Base-by-base conservation (phyloP, 2,888 invertebrate species). In the Norana najaformis region DNA sequence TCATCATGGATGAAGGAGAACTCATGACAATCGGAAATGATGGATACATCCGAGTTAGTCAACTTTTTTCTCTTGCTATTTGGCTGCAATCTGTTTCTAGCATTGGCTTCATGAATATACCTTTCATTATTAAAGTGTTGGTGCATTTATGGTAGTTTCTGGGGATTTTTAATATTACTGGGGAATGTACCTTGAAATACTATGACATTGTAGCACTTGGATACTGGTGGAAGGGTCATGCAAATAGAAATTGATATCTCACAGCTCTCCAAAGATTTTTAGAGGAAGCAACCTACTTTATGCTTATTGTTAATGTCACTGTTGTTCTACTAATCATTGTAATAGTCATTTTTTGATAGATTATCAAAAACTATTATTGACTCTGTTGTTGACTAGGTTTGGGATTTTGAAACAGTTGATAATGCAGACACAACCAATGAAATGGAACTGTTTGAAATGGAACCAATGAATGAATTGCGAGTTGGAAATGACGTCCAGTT, bases 361-460 rank as follows among this genome's bases (percentile, higher is more conserved):
- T 53, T 23, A 18, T 47, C 18, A 3, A n/a, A n/a, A n/a, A n/a
- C n/a, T n/a, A 47, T 53, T 53, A 53, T 69, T 8, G 69, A n/a
- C 2, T 47, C 20, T 1, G 30, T n/a, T 69, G 8, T 69, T 69
- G 69, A 35, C 11, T 35, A 95, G 94, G 96, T 97, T 20, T 98
- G 98, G 98, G 97, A 97, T 95, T 98, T 98, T 96, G 97, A 97
- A 92, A 97, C 97, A 0, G 97, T 98, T n/a, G 97, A 98, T 92
- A 96, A 97, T 91, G 97, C 98, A 0, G 97, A 98, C 95, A 97
- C 97, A 0, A 96, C 97, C 0, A 97, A 97, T 93, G 97, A 97
- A 14, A 96, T 97, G 93, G 96, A 96, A 14, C 96, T 96, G 91
- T 96, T 98, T 38, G 97, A 97, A 95, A 96, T 98, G 90, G 97